These are phyloP conservation scores for Oikopleura dioica DNA, from an alignment of 23 tunicate genomes.

Conservation along the genomic window DNA sequence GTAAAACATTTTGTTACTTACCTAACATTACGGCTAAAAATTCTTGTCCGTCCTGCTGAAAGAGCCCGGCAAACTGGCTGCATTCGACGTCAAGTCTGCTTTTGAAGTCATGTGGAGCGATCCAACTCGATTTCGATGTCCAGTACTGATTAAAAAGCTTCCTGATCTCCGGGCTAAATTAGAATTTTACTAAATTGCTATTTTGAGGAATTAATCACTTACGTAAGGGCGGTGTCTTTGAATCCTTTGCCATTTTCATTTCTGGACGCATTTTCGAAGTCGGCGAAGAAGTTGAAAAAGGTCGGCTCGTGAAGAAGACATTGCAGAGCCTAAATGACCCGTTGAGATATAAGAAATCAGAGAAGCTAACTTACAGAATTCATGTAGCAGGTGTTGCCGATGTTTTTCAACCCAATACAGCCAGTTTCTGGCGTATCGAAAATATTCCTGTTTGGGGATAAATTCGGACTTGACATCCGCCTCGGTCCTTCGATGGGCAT, in stretches of 20 bases:
- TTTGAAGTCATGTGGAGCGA: not conserved
- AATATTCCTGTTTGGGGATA: too few relatives aligned
- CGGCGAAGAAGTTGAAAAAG: not conserved
- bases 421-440: not conserved
- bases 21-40: not conserved
- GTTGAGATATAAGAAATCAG: too few relatives aligned
- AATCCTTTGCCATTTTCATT: not conserved
- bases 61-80: not conserved
- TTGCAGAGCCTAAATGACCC: too few relatives aligned
- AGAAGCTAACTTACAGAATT: too few relatives aligned
- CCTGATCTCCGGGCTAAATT: not conserved
- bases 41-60: not conserved
- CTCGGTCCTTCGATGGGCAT: too few relatives aligned
- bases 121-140: not conserved
- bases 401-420: not conserved
- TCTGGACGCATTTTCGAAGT: not conserved
- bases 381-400: not conserved
- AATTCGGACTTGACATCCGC: too few relatives aligned
- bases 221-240: not conserved
- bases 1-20: too few relatives aligned
- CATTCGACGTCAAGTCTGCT: not conserved
- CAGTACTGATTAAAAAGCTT: not conserved
- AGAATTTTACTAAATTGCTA: not conserved
- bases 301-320: not conserved
- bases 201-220: not conserved